Base-by-base conservation (phyloP, 53 echinoderm and acorn worm genomes). In the Crossaster papposus region DNA sequence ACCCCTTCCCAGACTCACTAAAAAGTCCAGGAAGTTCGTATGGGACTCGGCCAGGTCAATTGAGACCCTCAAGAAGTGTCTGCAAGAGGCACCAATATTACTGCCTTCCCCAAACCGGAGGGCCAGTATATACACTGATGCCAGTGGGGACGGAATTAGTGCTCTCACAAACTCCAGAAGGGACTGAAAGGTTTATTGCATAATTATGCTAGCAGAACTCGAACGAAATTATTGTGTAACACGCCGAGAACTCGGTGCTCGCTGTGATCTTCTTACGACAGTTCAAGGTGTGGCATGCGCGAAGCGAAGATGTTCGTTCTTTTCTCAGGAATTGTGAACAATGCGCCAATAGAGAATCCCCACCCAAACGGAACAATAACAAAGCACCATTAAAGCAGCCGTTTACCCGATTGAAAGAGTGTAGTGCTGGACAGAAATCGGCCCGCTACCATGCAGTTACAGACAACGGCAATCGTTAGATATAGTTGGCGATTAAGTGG, bases 401-500 rank as follows among this genome's bases (percentile, higher is more conserved):
- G 22, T 44, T 51, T 10, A n/a, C n/a, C n/a, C 24, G 2, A 23
- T 50, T 17, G 79, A 52, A n/a, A n/a, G n/a, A n/a, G n/a, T n/a
- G 10, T 22, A 50, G 65, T 23, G 1, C 23, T 82, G 22, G 90
- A 90, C 24, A 74, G 81, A n/a, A 38, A 70, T 90, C 32, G 76
- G 90, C 31, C 90, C 82, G 4, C 36, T 90, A 11, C 90, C n/a
- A n/a, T n/a, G n/a, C 90, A 51, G 34, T 11, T 0, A 73, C 90
- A n/a, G 20, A 81, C 2, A n/a, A 32, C 4, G 81, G 89, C 28
- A 79, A 89, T 29, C 31, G 35, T 4, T 80, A 31, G 30, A 71
- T 89, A 36, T 90, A 18, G 53, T 89, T 2, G 89, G 36, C 11
- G 92, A 92, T 63, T 92, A 92, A 92, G 51, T 89, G 78, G 83